Base-by-base conservation (phyloP, 2,113 vertebrate genomes). In the Mohoua ochrocephala region DNA sequence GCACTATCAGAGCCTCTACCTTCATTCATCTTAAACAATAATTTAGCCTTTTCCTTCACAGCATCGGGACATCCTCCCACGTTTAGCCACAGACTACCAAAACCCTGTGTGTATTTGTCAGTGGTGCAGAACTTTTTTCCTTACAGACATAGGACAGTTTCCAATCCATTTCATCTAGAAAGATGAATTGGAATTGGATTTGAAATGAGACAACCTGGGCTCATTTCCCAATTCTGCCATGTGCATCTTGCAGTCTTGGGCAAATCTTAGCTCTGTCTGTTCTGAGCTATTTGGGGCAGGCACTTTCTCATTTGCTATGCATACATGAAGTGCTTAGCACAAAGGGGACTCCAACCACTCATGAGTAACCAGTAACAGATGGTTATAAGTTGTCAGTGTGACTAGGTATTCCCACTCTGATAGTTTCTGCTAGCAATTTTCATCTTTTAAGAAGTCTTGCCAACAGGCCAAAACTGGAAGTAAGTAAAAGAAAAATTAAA, bases 301-400 rank as follows among this genome's bases (percentile, higher is more conserved):
- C 60, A 61, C 80, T 93, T 85, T 91, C 80, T 93, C 91, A 79
- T 95, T 95, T 87, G 49, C 70, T 82, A 67, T 78, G 77, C 87
- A 82, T 52, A 67, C 53, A 70, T 87, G 61, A 31, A 65, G 84
- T 47, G 69, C 69, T 92, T 71, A 84, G 67, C 76, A 49, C 68
- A 49, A 91, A 82, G 81, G 87, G 56, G 83, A 81, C 88, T 93
- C 83, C 88, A 96, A 44, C 64, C 56, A 81, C 85, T 81, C 79
- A 56, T 64, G 65, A 96, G 91, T 81, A 83, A 94, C 79, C 64
- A 45, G 65, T 64, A 95, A 88, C 93, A 96, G 92, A 93, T 93
- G 93, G 95, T 59, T 86, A 2, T 71, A 88, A 92, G 41, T 89
- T 95, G 47, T 77, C 76, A 84, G 44, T 81, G 53, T 86, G 71